Conservation (phyloP, 23 tunicate species). For the Styela plicata region DNA sequence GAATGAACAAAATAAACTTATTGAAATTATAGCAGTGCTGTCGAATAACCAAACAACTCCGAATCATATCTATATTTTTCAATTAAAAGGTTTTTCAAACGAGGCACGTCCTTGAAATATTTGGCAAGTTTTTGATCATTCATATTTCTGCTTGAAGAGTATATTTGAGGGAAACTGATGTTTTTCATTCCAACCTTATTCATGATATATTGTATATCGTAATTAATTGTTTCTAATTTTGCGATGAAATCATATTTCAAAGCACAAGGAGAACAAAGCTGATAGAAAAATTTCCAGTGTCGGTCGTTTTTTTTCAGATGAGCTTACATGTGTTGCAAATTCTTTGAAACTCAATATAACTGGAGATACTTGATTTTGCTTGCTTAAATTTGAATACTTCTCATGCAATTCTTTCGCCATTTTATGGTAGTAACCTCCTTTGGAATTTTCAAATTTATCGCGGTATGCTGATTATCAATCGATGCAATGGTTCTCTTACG, state of each 20-base stretch:
- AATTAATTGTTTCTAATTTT: constrained; percentile 9
- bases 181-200: not conserved
- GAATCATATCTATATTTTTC: constrained; percentile 25
- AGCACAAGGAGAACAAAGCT: constrained; percentile 19
- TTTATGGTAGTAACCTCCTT: not conserved
- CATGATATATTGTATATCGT: constrained; percentile 7
- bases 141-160: not conserved
- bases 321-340: not conserved
- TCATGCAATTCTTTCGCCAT: not conserved
- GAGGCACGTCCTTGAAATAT: not conserved
- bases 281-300: constrained; percentile 14
- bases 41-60: constrained; percentile 24
- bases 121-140: not conserved
- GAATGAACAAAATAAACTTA: no score
- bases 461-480: not conserved
- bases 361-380: not conserved
- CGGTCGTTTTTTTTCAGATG: not conserved
- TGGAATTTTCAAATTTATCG: not conserved
- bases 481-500: constrained; percentile 22
- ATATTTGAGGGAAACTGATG: not conserved
- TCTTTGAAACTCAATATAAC: constrained; percentile 5
- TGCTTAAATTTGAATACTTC: not conserved
- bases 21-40: no score
- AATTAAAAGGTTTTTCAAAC: not conserved
- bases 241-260: constrained; percentile 26